phyloP scores from a whole-genome alignment of 2,113 vertebrate species.

The Prinia subflava region DNA sequence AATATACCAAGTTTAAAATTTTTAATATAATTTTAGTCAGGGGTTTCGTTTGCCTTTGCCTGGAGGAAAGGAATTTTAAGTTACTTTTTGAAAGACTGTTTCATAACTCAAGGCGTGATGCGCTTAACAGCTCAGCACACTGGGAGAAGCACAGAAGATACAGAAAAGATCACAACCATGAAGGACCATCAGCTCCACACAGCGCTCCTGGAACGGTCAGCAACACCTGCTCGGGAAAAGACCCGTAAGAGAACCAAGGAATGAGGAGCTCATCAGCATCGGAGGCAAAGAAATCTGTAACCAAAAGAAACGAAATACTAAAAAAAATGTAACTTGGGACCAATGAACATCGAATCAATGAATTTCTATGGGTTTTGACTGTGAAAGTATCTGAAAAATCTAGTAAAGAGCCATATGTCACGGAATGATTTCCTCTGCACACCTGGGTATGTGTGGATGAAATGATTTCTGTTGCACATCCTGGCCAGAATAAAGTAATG shows the following conservation, averaged over 20 bases:
- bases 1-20: background rate
- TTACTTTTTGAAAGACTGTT: background rate
- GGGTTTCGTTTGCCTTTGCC: fast-evolving
- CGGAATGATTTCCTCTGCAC: background rate
- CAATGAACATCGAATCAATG: background rate
- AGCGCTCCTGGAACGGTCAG: background rate
- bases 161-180: background rate
- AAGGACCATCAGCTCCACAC: background rate
- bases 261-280: background rate
- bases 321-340: background rate
- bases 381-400: background rate
- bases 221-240: background rate
- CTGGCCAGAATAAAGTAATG: background rate
- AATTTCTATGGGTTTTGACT: background rate
- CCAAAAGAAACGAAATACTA: background rate
- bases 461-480: background rate
- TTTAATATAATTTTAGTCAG: background rate
- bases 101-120: background rate
- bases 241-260: background rate
- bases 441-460: background rate
- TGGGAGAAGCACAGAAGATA: background rate
- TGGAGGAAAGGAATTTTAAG: background rate
- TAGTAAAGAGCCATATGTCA: background rate
- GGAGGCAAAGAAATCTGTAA: fast-evolving
- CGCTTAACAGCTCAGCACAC: background rate